These are phyloP conservation scores for Gnathonemus echidnorhynchus DNA, from an alignment of 2,113 vertebrate species.

Conservation along the genomic window DNA sequence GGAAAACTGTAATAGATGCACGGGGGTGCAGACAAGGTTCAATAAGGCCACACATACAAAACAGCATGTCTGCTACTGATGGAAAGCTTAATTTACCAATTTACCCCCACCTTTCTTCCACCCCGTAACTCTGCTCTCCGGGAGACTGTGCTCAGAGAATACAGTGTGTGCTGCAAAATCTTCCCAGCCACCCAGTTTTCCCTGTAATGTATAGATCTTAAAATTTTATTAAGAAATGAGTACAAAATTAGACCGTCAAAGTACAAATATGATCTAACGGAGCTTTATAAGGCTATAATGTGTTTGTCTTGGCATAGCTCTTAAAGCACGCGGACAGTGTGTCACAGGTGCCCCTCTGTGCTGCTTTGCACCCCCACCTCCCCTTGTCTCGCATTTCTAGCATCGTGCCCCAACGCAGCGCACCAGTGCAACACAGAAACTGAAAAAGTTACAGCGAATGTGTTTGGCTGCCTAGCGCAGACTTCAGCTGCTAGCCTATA, in stretches of 20 bases:
- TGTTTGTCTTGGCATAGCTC: slow-evolving; percentile 6
- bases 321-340: background rate
- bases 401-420: background rate
- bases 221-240: slow-evolving; percentile 13
- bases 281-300: slow-evolving; percentile 23
- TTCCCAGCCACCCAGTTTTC: background rate
- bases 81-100: background rate
- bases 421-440: background rate
- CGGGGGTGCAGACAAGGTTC: background rate
- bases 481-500: background rate
- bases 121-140: background rate
- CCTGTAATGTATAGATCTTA: slow-evolving; percentile 11
- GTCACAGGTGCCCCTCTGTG: background rate
- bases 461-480: background rate
- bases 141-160: slow-evolving; percentile 12
- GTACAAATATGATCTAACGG: slow-evolving; percentile 15
- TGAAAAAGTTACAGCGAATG: background rate
- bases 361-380: background rate
- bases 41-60: background rate
- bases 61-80: background rate
- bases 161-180: slow-evolving; percentile 8
- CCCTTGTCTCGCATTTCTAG: background rate
- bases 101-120: background rate
- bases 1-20: background rate
- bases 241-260: slow-evolving; percentile 19